Base-by-base conservation (phyloP, 2,888 invertebrate genomes). In the Frankliniella intonsa region DNA sequence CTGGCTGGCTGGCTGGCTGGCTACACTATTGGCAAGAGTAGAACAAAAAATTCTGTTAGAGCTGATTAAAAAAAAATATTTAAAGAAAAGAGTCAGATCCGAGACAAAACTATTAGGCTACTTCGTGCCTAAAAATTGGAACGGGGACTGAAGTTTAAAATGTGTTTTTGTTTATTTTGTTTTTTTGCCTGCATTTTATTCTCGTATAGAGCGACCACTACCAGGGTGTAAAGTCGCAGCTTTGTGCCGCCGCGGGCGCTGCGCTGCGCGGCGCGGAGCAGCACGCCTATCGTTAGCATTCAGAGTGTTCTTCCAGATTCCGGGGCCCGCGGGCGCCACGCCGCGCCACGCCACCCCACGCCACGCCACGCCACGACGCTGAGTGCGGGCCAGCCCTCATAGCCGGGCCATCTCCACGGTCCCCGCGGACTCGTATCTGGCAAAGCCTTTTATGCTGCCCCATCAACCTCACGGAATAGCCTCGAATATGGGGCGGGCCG, bases 261-360 rank as follows among this genome's bases (percentile, higher is more conserved):
- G 11, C 38, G 38, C 3, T n/a, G 38, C 38, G 38, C 38, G 62
- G 19, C 11, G 62, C 14, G 17, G 11, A 2, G 38, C 3, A n/a
- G 38, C 38, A 5, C 38, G 9, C 22, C 69, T 25, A 22, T 25
- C 22, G 69, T 76, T 76, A 76, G 69, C 69, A 76, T 76, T 76
- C 69, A 76, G 69, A 76, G 69, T 25, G 25, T 76, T 76, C 22
- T 25, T 76, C 25, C 22, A 76, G 69, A 76, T 76, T 76, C 69
- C 25, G 22, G n/a, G 69, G 69, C 69, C 69, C 12, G 62, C 25
- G 69, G 69, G 69, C 8, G 69, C 25, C 12, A 3, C 69, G 62
- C 62, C 62, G 17, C 38, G 38, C 38, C 38, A 2, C 38, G 38
- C 38, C 38, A 38, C 38, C 3, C 38, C 55, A 2, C 55, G 55